phyloP scores from a whole-genome alignment of 2,888 invertebrate genomes.

The Timandra comae region DNA sequence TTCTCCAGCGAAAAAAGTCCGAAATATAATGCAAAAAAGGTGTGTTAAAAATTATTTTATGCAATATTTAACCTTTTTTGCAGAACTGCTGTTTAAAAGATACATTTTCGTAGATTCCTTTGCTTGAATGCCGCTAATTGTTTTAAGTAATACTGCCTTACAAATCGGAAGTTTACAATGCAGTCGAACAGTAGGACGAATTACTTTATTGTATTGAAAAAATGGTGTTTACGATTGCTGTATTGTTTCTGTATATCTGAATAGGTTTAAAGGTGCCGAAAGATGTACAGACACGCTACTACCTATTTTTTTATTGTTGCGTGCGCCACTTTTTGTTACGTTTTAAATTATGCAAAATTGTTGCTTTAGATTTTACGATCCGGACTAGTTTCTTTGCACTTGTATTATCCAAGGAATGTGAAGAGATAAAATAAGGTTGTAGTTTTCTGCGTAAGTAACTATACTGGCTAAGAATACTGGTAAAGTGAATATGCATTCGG shows the following conservation, averaged over 20 bases:
- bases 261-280: constrained; percentile 55
- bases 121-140: constrained; percentile 57
- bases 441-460: too few relatives aligned
- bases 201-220: constrained; percentile 62
- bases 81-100: constrained; percentile 39
- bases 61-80: constrained; percentile 44
- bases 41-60: constrained; percentile 27
- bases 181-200: constrained; percentile 63
- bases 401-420: constrained; percentile 5
- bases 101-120: constrained; percentile 27
- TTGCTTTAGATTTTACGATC: constrained; percentile 31
- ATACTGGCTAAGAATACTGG: too few relatives aligned
- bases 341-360: constrained; percentile 38
- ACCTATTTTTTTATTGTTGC: constrained; percentile 28
- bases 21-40: constrained; percentile 24
- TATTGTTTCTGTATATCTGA: constrained; percentile 41
- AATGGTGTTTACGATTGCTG: constrained; percentile 52
- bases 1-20: constrained; percentile 29
- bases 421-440: constrained; percentile 7
- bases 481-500: too few relatives aligned
- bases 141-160: constrained; percentile 41
- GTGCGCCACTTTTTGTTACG: constrained; percentile 36
- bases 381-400: constrained; percentile 19
- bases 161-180: constrained; percentile 68
- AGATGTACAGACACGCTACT: constrained; percentile 27